Conservation (phyloP, 2,888 invertebrate species). For the Pogonocherus hispidulus region DNA sequence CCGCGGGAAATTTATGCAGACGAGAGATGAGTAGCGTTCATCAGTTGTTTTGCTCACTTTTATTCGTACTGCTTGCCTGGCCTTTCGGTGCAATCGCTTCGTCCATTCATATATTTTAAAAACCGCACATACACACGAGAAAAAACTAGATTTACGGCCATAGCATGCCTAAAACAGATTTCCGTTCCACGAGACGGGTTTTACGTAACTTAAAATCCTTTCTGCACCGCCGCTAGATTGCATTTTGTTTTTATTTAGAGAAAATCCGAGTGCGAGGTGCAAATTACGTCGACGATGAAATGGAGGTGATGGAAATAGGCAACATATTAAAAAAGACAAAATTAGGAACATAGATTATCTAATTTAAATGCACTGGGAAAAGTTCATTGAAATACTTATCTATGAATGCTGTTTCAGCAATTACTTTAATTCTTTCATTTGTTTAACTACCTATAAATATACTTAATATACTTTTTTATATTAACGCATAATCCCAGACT, state of each 20-base stretch:
- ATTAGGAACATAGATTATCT: no score
- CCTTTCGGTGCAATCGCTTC: slow-evolving; percentile 54
- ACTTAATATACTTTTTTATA: no score
- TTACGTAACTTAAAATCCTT: slow-evolving; percentile 42
- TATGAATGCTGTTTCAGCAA: no score
- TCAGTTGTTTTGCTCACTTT: not conserved
- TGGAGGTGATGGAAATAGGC: not conserved
- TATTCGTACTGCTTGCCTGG: slow-evolving; percentile 45
- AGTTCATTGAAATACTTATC: no score
- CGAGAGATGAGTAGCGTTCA: not conserved
- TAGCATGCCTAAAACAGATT: slow-evolving; percentile 62
- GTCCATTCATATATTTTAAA: slow-evolving; percentile 59
- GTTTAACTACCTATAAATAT: no score
- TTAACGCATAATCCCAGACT: no score
- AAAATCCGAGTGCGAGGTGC: not conserved
- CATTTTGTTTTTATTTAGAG: slow-evolving; percentile 1
- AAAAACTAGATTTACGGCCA: slow-evolving; percentile 62
- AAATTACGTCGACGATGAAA: not conserved
- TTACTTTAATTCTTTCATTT: no score
- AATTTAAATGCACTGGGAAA: no score
- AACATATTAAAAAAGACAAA: no score
- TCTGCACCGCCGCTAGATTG: slow-evolving; percentile 1
- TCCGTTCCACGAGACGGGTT: slow-evolving; percentile 57
- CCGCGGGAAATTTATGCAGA: not conserved
- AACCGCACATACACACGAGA: slow-evolving; percentile 56